Percentiles rank a stretch among this genome's conserved stretches.
phyloP scores from a whole-genome alignment of 1,140 invertebrate genomes.

The Habropoda laboriosa region DNA sequence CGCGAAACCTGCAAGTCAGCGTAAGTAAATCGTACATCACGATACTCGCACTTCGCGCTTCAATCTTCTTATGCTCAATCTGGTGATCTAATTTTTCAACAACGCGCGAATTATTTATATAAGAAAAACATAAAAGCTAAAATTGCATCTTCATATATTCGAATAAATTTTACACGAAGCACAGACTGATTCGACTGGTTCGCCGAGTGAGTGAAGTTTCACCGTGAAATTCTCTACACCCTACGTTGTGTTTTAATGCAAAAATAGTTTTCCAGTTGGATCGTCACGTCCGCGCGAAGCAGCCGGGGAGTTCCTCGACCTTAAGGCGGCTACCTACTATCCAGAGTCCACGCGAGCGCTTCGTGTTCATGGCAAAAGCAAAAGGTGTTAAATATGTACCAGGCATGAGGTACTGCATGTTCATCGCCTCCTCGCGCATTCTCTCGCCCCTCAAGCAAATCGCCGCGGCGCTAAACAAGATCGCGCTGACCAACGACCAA shows the following conservation, averaged over 20 bases:
- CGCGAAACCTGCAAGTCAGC: neutral
- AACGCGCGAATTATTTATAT: too few relatives aligned
- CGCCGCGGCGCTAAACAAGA: slow-evolving; percentile 95
- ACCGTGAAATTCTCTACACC: too few relatives aligned
- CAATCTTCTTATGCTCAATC: neutral
- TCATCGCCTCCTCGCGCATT: slow-evolving; percentile 95
- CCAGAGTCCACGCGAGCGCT: neutral
- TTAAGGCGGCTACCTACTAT: too few relatives aligned
- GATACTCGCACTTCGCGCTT: neutral
- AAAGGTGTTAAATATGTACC: slow-evolving; percentile 85
- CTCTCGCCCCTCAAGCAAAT: slow-evolving; percentile 95
- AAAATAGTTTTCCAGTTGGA: neutral
- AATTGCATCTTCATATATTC: neutral
- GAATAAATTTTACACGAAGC: too few relatives aligned
- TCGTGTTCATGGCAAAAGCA: slow-evolving; percentile 59
- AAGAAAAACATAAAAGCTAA: too few relatives aligned
- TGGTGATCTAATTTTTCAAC: too few relatives aligned
- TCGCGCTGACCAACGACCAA: slow-evolving; percentile 92
- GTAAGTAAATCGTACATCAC: neutral
- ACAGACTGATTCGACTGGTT: too few relatives aligned
- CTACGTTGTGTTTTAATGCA: neutral
- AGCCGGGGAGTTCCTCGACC: neutral
- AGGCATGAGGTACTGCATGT: slow-evolving; percentile 99
- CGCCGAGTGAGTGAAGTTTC: too few relatives aligned
- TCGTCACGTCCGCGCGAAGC: neutral